Base-by-base conservation (phyloP, 2,113 vertebrate species). In the Trematomus loennbergii region DNA sequence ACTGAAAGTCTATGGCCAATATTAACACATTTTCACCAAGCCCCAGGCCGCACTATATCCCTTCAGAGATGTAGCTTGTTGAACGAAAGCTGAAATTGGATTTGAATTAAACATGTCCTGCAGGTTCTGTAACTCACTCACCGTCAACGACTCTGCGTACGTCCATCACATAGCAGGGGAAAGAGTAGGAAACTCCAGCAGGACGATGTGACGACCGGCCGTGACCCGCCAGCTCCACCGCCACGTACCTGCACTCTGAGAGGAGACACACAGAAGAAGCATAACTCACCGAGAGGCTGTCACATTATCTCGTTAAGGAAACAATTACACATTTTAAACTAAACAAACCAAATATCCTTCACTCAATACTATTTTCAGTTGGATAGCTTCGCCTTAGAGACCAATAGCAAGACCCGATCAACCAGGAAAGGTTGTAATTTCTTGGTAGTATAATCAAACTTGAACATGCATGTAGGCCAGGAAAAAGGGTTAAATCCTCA, bases 211-310 rank as follows among this genome's bases (percentile, higher is more conserved):
- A 97, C 0, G 97, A 98, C 15, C 92, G 80, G 0, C 97, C 97
- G 0, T 98, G 97, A 22, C 98, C 98, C 4, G 95, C 84, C 49
- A 98, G 93, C 82, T 98, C 98, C 88, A 98, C 60, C 9, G 96
- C 96, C 49, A 99, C 93, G 0, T 95, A 98, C 46, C 84, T 90
- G 68, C 72, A 95, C 58, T 93, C 98, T 99, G 92, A 66, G 1
- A 29, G 64, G 12, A 67, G 68, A 81, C 33, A 62, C 20, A 58
- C 17, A 85, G 17, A 64, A 22, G 46, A 45, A 22, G 0, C 2
- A 22, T 20, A 36, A 53, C 13, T 12, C n/a, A 57, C 29, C n/a
- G 16, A 62, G 17, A 11, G 2, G 33, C 0, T 17, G 18, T 43
- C 9, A 29, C 20, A 29, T 54, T 9, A 25, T 16, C 48, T 66